Evolutionary conservation across 2,888 invertebrate species (phyloP), one percentile per base, ranked within the genome.

Genomic region (Machimus rusticus): DNA sequence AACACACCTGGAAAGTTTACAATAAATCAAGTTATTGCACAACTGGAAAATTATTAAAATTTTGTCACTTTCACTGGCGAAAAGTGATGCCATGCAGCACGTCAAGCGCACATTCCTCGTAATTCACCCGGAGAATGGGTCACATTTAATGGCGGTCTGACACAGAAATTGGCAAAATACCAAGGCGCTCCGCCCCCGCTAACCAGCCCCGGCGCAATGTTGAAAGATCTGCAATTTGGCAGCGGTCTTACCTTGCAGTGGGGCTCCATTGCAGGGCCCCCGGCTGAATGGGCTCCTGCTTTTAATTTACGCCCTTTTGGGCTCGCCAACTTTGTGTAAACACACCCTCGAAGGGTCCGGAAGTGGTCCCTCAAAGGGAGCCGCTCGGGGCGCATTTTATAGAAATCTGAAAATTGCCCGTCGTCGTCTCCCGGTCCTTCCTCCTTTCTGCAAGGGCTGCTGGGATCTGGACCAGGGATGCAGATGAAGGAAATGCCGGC

Each of bases 191-290:
- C 76, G 23, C 76, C 86, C 86, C 28, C 86, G 86, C 43, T 86
- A 51, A 86, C 66, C 66, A 66, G 28, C 74, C 86, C 46, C 19
- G 9, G 5, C 51, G 82, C n/a, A 19, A 31, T 76, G 39, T 43
- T 51, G 74, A 86, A 74, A 76, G 34, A 66, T 55, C 16, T 57
- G 85, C 85, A 85, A 85, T 85, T 85, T 85, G 85, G 85, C 74
- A 43, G 31, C 43, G 46, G 16, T 28, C 31, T 81, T 81, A 81
- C 81, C 81, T 46, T 81, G 34, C 55, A 81, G 28, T 51, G 12
- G 9, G 39, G 31, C 31, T 81, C 34, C 79, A 81, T 81, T 51
- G 79, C 51, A 81, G 14, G 55, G 28, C 31, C 55, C 23, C 81
- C 16, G 81, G 16, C 46, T 43, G 78, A 78, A 78, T 39, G n/a